These are phyloP conservation scores for Pteruthius melanotis DNA, from an alignment of 2,113 vertebrate species.

Conservation along the genomic window DNA sequence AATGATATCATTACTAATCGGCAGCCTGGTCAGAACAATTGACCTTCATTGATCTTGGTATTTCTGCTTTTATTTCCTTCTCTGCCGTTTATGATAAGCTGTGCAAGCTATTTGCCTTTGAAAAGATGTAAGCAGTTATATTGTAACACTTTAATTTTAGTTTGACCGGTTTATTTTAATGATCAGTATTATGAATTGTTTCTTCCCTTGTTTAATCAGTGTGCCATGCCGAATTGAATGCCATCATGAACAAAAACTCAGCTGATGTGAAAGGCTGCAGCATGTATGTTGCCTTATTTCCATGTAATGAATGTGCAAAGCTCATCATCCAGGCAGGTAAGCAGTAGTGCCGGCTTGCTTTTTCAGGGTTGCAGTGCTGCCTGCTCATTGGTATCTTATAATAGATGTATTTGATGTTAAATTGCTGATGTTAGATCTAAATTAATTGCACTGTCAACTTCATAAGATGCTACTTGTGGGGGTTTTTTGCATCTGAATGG, in stretches of 20 bases:
- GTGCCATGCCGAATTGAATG: conserved; percentile 95
- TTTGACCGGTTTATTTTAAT: conserved; percentile 37
- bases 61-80: conserved; percentile 20
- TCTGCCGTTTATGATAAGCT: conserved; percentile 35
- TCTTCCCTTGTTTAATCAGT: conserved; percentile 72
- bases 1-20: conserved; percentile 35
- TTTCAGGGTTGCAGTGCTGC: conserved; percentile 34
- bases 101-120: conserved; percentile 44
- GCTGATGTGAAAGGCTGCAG: conserved; percentile 92
- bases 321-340: conserved; percentile 96
- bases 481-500: conserved; percentile 39
- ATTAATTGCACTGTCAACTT: conserved; percentile 75
- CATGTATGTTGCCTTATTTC: conserved; percentile 95
- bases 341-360: conserved; percentile 39
- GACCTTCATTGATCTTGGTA: conserved; percentile 50
- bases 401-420: conserved; percentile 55
- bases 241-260: conserved; percentile 98
- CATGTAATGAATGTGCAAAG: conserved; percentile 98
- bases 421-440: conserved; percentile 65
- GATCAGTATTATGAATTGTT: background rate
- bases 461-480: conserved; percentile 54
- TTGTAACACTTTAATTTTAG: conserved; percentile 37
- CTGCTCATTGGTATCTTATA: conserved; percentile 5
- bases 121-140: conserved; percentile 25
- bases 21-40: conserved; percentile 25